Conservation (phyloP, 2,888 invertebrate genomes). For the Heliconius cydno region DNA sequence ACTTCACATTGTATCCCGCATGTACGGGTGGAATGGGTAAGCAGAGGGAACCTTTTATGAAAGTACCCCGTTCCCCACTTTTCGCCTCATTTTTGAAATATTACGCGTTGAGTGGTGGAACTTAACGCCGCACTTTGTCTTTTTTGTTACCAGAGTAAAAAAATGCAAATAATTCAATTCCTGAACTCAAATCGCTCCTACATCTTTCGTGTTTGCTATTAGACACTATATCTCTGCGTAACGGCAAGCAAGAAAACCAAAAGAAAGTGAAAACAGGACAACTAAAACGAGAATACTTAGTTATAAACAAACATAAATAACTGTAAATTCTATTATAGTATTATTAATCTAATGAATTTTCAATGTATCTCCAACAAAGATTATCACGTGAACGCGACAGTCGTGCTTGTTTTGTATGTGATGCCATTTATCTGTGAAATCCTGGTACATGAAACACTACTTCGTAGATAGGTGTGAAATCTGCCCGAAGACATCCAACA, state of each 20-base stretch:
- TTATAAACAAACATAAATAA: background rate
- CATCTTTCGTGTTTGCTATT: no score
- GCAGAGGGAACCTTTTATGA: no score
- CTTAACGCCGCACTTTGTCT: no score
- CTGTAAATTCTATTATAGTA: slow-evolving; percentile 23
- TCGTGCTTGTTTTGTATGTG: slow-evolving; percentile 56
- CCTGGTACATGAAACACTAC: slow-evolving; percentile 64
- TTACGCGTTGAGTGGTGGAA: no score
- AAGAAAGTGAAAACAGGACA: background rate
- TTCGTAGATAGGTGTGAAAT: slow-evolving; percentile 62
- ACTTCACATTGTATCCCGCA: no score
- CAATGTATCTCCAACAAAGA: slow-evolving; percentile 33
- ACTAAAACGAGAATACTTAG: background rate
- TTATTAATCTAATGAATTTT: slow-evolving; percentile 35
- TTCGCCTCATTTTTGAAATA: no score
- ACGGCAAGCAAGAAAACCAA: background rate
- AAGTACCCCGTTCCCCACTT: no score
- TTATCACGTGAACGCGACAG: slow-evolving; percentile 44
- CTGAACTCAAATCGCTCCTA: no score
- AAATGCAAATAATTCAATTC: no score
- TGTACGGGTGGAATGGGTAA: no score
- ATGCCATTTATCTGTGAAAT: slow-evolving; percentile 63
- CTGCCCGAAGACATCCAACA: slow-evolving; percentile 56
- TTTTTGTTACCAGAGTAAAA: no score
- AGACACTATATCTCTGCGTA: no score